Conservation (phyloP, 2,888 invertebrate genomes). For the Phaedon cochleariae region DNA sequence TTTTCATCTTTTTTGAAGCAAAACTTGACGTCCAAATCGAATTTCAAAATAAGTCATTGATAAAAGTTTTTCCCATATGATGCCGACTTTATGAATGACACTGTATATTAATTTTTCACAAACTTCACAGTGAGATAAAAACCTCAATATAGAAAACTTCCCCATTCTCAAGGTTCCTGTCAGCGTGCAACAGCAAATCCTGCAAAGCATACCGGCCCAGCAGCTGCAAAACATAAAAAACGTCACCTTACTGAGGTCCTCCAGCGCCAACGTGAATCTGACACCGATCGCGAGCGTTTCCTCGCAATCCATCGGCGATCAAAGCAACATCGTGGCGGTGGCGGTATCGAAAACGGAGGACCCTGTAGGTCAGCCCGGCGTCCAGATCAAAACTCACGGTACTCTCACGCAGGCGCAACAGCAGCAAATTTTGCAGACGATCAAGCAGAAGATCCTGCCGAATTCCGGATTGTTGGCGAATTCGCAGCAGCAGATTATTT, state of each 20-base stretch:
- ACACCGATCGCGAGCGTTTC: constrained; percentile 31
- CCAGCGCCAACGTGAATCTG: constrained; percentile 37
- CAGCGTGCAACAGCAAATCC: constrained; percentile 54
- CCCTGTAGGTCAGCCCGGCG: constrained; percentile 43
- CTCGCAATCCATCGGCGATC: constrained; percentile 31
- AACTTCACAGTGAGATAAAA: no score
- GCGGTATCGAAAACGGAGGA: constrained; percentile 45
- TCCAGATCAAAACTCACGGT: constrained; percentile 53
- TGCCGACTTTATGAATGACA: no score
- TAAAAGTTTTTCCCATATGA: no score
- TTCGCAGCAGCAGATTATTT: constrained; percentile 62
- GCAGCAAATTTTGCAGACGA: constrained; percentile 62
- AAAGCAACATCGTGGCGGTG: constrained; percentile 45
- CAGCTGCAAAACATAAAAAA: constrained; percentile 60
- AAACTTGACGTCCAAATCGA: no score
- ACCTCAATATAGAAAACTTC: no score
- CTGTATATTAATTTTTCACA: no score
- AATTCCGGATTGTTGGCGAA: constrained; percentile 56
- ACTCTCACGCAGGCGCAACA: constrained; percentile 60
- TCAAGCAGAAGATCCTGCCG: constrained; percentile 58
- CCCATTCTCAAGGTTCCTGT: constrained; percentile 36
- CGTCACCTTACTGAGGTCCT: constrained; percentile 55
- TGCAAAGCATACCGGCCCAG: constrained; percentile 57
- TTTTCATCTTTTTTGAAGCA: no score
- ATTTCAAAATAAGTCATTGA: no score